phyloP scores from a whole-genome alignment of 2,113 vertebrate species.

The Esox niger region DNA sequence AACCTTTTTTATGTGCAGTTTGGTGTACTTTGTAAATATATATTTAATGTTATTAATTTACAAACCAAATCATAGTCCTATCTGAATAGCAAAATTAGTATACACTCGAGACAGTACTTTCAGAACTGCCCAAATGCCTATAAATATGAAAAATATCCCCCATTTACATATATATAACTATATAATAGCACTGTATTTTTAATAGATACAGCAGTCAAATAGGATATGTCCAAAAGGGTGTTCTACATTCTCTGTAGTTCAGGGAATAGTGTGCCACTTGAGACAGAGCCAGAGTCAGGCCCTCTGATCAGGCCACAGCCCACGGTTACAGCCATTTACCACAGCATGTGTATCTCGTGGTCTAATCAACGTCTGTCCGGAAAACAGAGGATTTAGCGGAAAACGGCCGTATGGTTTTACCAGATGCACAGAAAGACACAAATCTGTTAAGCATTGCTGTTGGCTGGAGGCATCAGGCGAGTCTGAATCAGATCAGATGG shows the following conservation, averaged over 20 bases:
- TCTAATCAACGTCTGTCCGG: constrained; percentile 45
- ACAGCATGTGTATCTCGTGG: constrained; percentile 47
- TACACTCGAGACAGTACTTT: constrained; percentile 55
- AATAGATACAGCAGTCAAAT: constrained; percentile 39
- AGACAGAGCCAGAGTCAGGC: too few relatives aligned
- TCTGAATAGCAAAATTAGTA: constrained; percentile 54
- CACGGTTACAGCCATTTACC: constrained; percentile 47
- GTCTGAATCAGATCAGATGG: too few relatives aligned
- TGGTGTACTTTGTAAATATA: constrained; percentile 62
- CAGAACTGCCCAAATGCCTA: constrained; percentile 43
- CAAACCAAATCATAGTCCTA: constrained; percentile 58
- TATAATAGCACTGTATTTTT: constrained; percentile 52
- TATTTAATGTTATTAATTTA: constrained; percentile 60
- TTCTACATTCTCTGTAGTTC: too few relatives aligned
- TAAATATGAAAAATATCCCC: constrained; percentile 57
- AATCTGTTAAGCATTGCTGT: constrained; percentile 48
- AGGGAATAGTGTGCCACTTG: too few relatives aligned
- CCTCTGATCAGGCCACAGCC: constrained; percentile 44
- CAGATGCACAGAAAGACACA: constrained; percentile 63
- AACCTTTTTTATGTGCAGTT: constrained; percentile 47
- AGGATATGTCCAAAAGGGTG: not conserved
- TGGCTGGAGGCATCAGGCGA: constrained; percentile 43
- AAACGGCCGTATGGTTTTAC: constrained; percentile 58
- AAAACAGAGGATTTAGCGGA: constrained; percentile 50
- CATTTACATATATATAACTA: constrained; percentile 55